Percentiles rank a stretch among this genome's conserved stretches.
Evolutionary conservation across 1,140 invertebrate species (phyloP).

Genomic region (Lepidostoma basale): DNA sequence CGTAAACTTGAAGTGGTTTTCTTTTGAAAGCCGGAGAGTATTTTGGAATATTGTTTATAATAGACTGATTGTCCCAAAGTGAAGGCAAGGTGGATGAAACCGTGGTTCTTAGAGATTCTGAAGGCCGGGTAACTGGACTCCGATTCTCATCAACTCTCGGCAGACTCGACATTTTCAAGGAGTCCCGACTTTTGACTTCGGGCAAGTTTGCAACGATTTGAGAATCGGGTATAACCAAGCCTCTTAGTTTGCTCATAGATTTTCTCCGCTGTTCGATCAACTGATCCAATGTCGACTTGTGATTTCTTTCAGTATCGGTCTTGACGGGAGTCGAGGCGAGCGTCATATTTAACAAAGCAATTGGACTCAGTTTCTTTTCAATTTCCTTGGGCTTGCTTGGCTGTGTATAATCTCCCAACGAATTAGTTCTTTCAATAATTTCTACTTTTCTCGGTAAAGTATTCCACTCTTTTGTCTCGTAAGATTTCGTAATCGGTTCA

Average conservation of each 20-base stretch:
- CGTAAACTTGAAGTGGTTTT: constrained; percentile 73
- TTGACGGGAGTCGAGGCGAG: constrained; percentile 45
- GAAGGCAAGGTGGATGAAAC: constrained; percentile 21
- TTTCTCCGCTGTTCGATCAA: constrained; percentile 80
- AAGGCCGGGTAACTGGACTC: constrained; percentile 28
- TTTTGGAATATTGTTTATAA: constrained; percentile 69
- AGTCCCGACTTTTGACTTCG: constrained; percentile 77
- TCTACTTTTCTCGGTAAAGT: neutral
- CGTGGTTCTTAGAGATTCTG: neutral
- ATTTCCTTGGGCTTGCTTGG: neutral
- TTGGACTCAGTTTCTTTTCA: constrained; percentile 31
- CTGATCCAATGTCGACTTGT: constrained; percentile 66
- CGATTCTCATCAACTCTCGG: constrained; percentile 47
- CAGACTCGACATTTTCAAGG: constrained; percentile 37
- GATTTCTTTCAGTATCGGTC: constrained; percentile 57
- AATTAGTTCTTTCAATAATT: neutral
- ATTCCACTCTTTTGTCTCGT: constrained; percentile 16
- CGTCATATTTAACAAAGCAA: constrained; percentile 26
- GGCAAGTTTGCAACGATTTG: constrained; percentile 67
- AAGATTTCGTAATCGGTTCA: neutral
- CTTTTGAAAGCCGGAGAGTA: constrained; percentile 85
- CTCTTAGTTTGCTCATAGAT: constrained; percentile 81
- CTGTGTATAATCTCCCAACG: neutral
- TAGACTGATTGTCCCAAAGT: constrained; percentile 61
- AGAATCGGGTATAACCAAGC: constrained; percentile 84